These are phyloP conservation scores for Chloroceryle amazona DNA, from an alignment of 2,797 vertebrate genomes.

Conservation along the genomic window DNA sequence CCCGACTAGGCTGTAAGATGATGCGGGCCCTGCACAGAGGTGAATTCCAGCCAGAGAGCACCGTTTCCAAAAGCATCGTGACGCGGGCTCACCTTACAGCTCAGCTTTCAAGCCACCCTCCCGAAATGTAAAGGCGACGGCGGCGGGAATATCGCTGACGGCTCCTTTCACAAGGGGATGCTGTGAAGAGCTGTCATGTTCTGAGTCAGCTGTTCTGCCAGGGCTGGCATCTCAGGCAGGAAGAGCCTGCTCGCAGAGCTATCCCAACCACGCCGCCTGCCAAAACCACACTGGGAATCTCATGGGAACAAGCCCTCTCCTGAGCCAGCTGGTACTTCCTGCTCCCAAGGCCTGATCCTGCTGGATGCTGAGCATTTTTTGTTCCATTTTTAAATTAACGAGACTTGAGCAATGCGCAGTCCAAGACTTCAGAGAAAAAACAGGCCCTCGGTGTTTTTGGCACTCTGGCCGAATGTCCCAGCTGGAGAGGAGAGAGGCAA, in stretches of 20 bases:
- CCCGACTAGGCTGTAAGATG: rapidly evolving
- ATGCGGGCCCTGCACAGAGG: background rate
- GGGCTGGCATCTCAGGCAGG: constrained; percentile 42
- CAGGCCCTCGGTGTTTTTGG: background rate
- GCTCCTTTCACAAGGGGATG: constrained; percentile 23
- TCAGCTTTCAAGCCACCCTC: background rate
- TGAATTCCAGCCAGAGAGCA: background rate
- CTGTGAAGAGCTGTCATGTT: constrained; percentile 35
- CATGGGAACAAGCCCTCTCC: constrained; percentile 37
- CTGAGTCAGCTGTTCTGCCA: constrained; percentile 58
- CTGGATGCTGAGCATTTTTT: constrained; percentile 60
- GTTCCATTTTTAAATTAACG: constrained; percentile 33
- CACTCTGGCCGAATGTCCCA: rapidly evolving
- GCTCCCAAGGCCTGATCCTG: constrained; percentile 55
- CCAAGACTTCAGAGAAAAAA: background rate
- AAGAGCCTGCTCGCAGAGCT: background rate
- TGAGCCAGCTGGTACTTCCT: constrained; percentile 56
- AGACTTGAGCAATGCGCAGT: background rate
- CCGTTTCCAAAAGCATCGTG: background rate
- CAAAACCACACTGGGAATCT: constrained; percentile 28
- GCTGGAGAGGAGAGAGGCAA: background rate
- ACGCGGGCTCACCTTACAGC: background rate
- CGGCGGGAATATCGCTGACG: background rate
- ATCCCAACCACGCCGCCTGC: constrained; percentile 29
- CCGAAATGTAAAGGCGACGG: background rate